Percentiles rank a stretch among this genome's conserved stretches.
phyloP scores from a whole-genome alignment of 1,140 invertebrate genomes.

The Dreissena polymorpha region DNA sequence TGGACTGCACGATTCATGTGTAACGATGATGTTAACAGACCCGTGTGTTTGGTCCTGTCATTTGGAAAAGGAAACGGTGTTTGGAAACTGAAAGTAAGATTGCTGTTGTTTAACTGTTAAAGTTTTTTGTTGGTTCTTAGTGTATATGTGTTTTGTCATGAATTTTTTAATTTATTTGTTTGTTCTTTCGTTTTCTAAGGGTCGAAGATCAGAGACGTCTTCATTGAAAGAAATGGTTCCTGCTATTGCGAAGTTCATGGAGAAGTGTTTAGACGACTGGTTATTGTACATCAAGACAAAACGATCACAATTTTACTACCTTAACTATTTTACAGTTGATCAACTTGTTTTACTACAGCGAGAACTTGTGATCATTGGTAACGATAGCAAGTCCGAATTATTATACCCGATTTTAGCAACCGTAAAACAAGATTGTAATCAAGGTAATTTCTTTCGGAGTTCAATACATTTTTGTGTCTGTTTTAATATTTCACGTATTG shows the following conservation, averaged over 20 bases:
- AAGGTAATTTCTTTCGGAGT: background rate
- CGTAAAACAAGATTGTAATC: constrained; percentile 53
- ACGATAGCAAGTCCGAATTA: constrained; percentile 4
- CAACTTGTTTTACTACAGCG: constrained; percentile 69
- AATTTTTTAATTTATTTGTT: background rate
- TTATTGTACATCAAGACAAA: constrained; percentile 58
- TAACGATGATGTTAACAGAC: constrained; percentile 23
- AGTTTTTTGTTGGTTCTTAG: background rate
- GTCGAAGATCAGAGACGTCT: background rate
- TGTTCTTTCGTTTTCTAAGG: background rate
- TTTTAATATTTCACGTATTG: no score
- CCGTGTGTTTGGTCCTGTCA: constrained; percentile 59
- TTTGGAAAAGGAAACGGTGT: constrained; percentile 61
- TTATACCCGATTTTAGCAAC: constrained; percentile 58
- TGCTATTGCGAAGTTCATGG: constrained; percentile 62
- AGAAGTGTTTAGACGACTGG: constrained; percentile 67
- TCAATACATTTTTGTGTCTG: no score
- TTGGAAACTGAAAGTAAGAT: constrained; percentile 51
- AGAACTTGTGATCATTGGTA: constrained; percentile 57
- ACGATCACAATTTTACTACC: constrained; percentile 56
- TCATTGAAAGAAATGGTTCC: constrained; percentile 18
- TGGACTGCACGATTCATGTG: constrained; percentile 70
- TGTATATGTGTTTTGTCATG: background rate
- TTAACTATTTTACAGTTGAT: constrained; percentile 70
- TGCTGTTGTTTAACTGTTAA: background rate